These are phyloP conservation scores for Triplophysa siluroides DNA, from an alignment of 2,113 vertebrate genomes.

Conservation along the genomic window DNA sequence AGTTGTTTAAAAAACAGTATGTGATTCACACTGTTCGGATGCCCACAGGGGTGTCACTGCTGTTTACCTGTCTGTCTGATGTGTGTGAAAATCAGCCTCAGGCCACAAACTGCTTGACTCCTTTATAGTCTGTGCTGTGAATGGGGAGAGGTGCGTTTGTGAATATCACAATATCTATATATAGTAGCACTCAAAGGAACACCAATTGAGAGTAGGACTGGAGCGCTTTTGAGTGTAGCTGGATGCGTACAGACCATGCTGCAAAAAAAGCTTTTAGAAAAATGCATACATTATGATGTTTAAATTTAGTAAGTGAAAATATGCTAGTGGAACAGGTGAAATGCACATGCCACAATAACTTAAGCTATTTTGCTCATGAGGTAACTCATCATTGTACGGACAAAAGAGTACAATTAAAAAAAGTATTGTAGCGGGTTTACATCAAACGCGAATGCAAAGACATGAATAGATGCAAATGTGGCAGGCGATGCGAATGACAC, in stretches of 20 bases:
- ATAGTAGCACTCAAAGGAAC: slow-evolving; percentile 41
- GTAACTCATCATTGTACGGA: no score
- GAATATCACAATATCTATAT: slow-evolving; percentile 34
- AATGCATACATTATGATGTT: not conserved
- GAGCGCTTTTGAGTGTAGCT: slow-evolving; percentile 8
- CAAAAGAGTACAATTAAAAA: no score
- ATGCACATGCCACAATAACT: no score
- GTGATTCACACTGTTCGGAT: not conserved
- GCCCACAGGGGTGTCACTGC: slow-evolving; percentile 29
- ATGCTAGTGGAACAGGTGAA: no score
- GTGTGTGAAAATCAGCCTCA: slow-evolving; percentile 52
- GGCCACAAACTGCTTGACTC: slow-evolving; percentile 64
- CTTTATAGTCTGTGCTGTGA: slow-evolving; percentile 35
- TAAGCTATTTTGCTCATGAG: no score
- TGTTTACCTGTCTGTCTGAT: slow-evolving; percentile 51
- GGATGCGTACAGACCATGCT: not conserved
- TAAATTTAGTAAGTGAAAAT: no score
- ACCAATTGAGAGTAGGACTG: slow-evolving; percentile 2
- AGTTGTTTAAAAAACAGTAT: no score
- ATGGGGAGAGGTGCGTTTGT: slow-evolving; percentile 38
- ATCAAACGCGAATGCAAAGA: no score
- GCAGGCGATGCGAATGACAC: no score
- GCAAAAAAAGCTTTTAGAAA: not conserved
- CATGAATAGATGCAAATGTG: no score
- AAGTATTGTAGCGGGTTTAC: no score